These are phyloP conservation scores for Megaceryle torquata DNA, from an alignment of 2,113 vertebrate species.

Conservation along the genomic window DNA sequence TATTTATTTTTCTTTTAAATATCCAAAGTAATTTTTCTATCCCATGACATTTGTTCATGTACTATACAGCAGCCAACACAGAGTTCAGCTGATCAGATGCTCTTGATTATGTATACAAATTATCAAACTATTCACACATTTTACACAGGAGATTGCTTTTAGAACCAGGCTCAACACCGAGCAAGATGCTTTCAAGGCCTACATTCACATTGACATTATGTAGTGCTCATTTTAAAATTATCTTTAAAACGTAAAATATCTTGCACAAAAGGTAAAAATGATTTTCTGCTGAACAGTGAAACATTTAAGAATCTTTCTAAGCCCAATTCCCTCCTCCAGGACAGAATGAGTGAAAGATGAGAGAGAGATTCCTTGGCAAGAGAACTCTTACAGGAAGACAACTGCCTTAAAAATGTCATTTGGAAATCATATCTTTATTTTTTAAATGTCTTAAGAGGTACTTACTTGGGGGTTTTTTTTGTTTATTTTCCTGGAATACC, in stretches of 20 bases:
- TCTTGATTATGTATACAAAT: conserved; percentile 92
- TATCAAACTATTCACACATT: conserved; percentile 90
- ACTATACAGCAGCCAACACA: conserved; percentile 99
- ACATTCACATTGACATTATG: conserved; percentile 92
- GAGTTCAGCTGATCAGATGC: conserved; percentile 97
- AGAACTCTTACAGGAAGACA: conserved; percentile 82
- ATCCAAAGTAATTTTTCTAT: conserved; percentile 96
- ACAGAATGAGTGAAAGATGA: conserved; percentile 69
- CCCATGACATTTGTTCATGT: conserved; percentile 98
- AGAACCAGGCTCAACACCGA: conserved; percentile 80
- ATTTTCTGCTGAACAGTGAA: conserved; percentile 68
- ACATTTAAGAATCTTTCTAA: conserved; percentile 70
- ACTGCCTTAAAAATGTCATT: conserved; percentile 71
- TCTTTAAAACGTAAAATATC: conserved; percentile 73
- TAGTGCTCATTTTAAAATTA: conserved; percentile 81
- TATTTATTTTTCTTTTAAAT: conserved; percentile 99
- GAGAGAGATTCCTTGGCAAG: conserved; percentile 79
- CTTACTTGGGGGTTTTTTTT: conserved; percentile 14
- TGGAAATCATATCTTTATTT: conserved; percentile 61
- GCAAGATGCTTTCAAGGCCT: conserved; percentile 82
- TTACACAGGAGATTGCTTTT: conserved; percentile 90
- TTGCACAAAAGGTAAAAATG: conserved; percentile 73
- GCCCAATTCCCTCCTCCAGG: conserved; percentile 56
- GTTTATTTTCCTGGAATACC: conserved; percentile 62
- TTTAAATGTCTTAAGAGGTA: conserved; percentile 70